These are phyloP conservation scores for Distichodus sexfasciatus DNA, from an alignment of 2,797 vertebrate species.

Conservation along the genomic window DNA sequence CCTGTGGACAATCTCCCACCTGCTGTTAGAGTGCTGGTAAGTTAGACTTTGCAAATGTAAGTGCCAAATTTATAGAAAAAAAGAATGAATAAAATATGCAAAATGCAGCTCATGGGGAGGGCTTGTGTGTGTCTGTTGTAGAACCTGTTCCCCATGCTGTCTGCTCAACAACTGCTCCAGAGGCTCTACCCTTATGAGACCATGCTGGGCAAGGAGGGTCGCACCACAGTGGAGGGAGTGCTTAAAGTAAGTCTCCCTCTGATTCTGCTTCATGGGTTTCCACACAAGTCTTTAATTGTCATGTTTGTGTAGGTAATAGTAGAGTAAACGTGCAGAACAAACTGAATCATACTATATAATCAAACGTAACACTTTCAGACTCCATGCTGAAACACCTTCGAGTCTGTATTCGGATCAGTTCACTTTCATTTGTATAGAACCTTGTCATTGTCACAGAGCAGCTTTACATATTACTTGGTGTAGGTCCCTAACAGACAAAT, in stretches of 20 bases:
- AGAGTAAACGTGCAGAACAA: too few species aligned
- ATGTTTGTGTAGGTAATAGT: too few species aligned
- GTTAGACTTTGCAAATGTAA: too few species aligned
- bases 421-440: too few species aligned
- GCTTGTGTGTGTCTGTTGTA: constrained; percentile 59
- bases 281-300: too few species aligned
- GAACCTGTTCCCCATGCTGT: constrained; percentile 87
- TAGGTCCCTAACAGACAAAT: too few species aligned
- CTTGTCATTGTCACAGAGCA: too few species aligned
- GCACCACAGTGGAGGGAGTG: constrained; percentile 81
- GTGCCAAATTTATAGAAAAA: background rate
- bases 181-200: constrained; percentile 87
- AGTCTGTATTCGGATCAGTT: too few species aligned
- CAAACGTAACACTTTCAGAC: background rate
- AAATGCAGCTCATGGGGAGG: background rate
- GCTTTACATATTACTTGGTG: too few species aligned
- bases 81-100: background rate
- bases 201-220: constrained; percentile 88
- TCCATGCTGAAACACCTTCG: background rate
- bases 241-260: constrained; percentile 78
- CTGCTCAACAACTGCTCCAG: constrained; percentile 78
- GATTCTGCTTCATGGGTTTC: too few species aligned
- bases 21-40: constrained; percentile 87
- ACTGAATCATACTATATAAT: too few species aligned
- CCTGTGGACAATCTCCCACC: constrained; percentile 88